These are phyloP conservation scores for Mythimna albipuncta DNA, from an alignment of 2,888 invertebrate species.

Conservation along the genomic window DNA sequence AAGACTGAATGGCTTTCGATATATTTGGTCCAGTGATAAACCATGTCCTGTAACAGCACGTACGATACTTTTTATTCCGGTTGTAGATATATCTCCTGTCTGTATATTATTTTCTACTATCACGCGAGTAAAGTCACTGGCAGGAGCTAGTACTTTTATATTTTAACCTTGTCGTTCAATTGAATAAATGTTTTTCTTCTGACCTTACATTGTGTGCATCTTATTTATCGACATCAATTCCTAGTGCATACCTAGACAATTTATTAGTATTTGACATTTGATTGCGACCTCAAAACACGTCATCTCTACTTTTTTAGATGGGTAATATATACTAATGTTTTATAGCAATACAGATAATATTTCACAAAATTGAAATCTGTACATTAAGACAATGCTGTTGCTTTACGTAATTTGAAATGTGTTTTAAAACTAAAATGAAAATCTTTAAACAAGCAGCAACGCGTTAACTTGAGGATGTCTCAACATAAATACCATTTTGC, in stretches of 20 bases:
- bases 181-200: conserved; percentile 28
- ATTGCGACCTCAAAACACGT: conserved; percentile 30
- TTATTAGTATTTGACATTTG: conserved; percentile 42
- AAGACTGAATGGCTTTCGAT: too few relatives aligned
- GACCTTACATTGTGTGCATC: conserved; percentile 31
- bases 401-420: conserved; percentile 21
- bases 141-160: conserved; percentile 4
- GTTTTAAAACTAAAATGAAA: conserved; percentile 37
- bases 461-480: conserved; percentile 42
- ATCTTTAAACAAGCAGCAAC: conserved; percentile 32
- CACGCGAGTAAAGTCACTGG: too few relatives aligned
- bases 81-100: too few relatives aligned
- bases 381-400: background rate
- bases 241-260: conserved; percentile 14
- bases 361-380: background rate
- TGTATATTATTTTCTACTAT: too few relatives aligned
- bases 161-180: conserved; percentile 27
- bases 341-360: conserved; percentile 2
- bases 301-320: conserved; percentile 26
- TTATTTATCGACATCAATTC: conserved; percentile 10
- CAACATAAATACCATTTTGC: conserved; percentile 49
- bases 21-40: too few relatives aligned
- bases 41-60: too few relatives aligned
- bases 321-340: conserved; percentile 4
- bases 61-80: too few relatives aligned